A percentile compares a stretch with the other conserved stretches of the same genome.
Evolutionary conservation across 2,888 invertebrate species (phyloP).

Genomic region (Uloborus plumipes): DNA sequence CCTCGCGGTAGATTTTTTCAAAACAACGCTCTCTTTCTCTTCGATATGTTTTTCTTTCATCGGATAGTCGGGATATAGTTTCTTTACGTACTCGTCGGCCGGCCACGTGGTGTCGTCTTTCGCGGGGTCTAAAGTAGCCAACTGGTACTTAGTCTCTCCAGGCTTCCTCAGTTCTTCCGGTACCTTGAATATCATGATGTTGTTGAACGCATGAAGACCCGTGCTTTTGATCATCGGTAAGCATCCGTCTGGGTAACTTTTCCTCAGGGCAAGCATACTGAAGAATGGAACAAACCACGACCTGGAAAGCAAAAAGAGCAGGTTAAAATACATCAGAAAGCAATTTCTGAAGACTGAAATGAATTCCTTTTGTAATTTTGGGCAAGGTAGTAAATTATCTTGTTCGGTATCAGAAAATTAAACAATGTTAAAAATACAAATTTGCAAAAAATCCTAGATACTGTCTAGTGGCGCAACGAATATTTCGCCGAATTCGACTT

Average conservation of each 20-base stretch:
- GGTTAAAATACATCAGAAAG: no score
- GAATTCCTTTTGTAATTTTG: no score
- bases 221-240: not conserved
- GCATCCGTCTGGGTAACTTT: slow-evolving; percentile 4
- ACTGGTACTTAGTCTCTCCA: not conserved
- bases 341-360: no score
- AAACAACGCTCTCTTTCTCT: no score
- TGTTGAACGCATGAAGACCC: not conserved
- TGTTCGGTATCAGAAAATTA: no score
- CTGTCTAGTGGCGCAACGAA: no score
- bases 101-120: slow-evolving; percentile 2
- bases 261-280: not conserved
- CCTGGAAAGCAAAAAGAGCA: not conserved
- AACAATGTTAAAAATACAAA: no score
- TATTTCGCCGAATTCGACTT: no score
- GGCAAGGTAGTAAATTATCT: no score
- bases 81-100: not conserved
- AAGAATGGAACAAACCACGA: not conserved
- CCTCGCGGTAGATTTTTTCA: no score
- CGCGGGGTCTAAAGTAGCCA: slow-evolving; percentile 16
- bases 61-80: slow-evolving; percentile 10
- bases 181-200: slow-evolving; percentile 12
- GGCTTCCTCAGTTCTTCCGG: not conserved
- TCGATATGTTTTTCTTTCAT: not conserved
- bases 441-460: no score